Evolutionary conservation across 2,888 invertebrate genomes (phyloP), one percentile per base, ranked within the genome.

Genomic region (Graphium colonna): DNA sequence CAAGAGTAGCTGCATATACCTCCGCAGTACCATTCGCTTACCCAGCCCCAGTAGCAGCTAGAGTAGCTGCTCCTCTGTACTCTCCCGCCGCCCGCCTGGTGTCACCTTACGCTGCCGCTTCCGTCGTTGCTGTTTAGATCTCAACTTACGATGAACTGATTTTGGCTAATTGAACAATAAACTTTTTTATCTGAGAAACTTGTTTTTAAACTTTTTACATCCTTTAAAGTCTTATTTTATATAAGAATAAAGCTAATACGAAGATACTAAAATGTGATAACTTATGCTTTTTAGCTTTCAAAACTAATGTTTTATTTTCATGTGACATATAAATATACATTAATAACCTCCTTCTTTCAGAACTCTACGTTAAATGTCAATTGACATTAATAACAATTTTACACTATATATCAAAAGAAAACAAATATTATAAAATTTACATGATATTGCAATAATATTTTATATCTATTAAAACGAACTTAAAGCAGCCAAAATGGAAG

Each of bases 71-170:
- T 5, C 75, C 75, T 1, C 67, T 49, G 5, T 53, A 48, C 48
- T 43, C 53, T 1, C 43, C 48, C 9, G 48, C 68, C 36, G 68
- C 77, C 51, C 77, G 71, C 55, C 68, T 75, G 17, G 65, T 74
- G n/a, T 69, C 78, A 4, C 53, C 54, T 7, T 49, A 49, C 33
- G 49, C 41, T 10, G 69, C 77, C 48, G 79, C 80, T 3, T 75
- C 75, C 5, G 31, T 75, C 43, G 71, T 84, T 58, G 79, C 80
- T 49, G 70, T 77, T 53, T 79, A 76, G 79, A 52, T 49, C 41
- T 51, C 17, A 49, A 40, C 49, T 42, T 46, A 56, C 44, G 41
- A 58, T 41, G 63, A 65, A 77, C 73, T 78, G 73, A 76, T 67
- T 68, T 63, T 56, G 58, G 60, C 60, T 61, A 62, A 68, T 72